Percentiles rank a stretch among this genome's conserved stretches.
These are phyloP conservation scores for Battus philenor DNA, from an alignment of 1,140 invertebrate genomes.

Conservation along the genomic window DNA sequence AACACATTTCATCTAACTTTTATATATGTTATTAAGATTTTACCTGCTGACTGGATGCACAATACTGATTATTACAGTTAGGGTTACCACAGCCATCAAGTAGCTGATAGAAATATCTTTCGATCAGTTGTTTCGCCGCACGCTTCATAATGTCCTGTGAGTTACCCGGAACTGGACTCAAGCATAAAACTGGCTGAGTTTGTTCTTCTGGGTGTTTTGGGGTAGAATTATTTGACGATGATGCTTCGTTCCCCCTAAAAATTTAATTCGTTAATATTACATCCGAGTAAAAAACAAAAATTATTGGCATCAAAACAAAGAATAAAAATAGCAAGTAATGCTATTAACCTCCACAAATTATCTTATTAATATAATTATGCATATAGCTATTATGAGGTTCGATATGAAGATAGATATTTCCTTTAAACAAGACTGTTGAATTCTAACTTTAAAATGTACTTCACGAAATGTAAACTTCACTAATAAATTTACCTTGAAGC, in stretches of 20 bases:
- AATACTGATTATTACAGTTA: slow-evolving; percentile 89
- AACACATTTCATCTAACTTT: background rate
- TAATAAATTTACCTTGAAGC: slow-evolving; percentile 71
- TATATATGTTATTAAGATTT: background rate
- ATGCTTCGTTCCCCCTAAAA: slow-evolving; percentile 70
- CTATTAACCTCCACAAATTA: slow-evolving; percentile 36
- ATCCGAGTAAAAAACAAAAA: background rate
- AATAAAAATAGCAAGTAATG: slow-evolving; percentile 69
- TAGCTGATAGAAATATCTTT: slow-evolving; percentile 94
- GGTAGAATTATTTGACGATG: slow-evolving; percentile 66
- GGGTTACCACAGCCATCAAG: slow-evolving; percentile 93
- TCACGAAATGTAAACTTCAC: no score
- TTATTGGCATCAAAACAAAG: slow-evolving; percentile 38
- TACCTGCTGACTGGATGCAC: slow-evolving; percentile 92
- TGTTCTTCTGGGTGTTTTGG: slow-evolving; percentile 45
- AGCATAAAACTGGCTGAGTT: slow-evolving; percentile 47
- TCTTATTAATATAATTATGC: slow-evolving; percentile 9
- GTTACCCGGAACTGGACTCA: slow-evolving; percentile 34
- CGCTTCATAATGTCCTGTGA: slow-evolving; percentile 87
- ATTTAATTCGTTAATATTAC: slow-evolving; percentile 17
- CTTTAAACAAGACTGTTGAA: no score
- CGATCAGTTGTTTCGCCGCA: slow-evolving; percentile 91
- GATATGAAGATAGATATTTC: no score
- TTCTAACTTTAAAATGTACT: no score
- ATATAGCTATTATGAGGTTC: no score